Evolutionary conservation across 2,113 vertebrate species (phyloP), one percentile per base, ranked within the genome.

Genomic region (Rhipidura dahli): DNA sequence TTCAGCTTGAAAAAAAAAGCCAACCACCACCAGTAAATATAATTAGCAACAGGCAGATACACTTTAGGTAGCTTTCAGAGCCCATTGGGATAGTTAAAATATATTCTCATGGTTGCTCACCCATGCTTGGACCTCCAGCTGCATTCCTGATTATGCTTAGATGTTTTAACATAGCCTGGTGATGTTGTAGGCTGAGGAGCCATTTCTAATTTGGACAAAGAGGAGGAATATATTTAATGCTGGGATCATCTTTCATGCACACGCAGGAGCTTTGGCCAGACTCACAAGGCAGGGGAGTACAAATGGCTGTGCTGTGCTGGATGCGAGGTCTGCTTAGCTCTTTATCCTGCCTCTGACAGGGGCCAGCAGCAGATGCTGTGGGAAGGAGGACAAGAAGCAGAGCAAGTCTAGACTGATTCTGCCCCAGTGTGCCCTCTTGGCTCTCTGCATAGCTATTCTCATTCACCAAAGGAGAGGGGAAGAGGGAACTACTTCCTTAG

Each of bases 41-140:
- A 97, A 97, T 97, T 97, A 97, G 94, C 90, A 97, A 93, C 96
- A 96, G 83, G 90, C 95, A 97, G 94, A 96, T 92, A 80, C 37
- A 61, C 91, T 89, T 83, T 73, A 78, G 7, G 31, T 72, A 65
- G 84, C 79, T 95, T 80, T 94, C 35, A 40, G 75, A 96, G 80
- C 85, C 88, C 50, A 47, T 35, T 85, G 45, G 73, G 80, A 59
- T 78, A 91, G 70, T 63, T 90, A 94, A 95, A 70, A 54, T 65
- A 64, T 50, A 64, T 26, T 64, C 83, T 87, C 11, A 5, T 73
- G 60, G 83, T 75, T 84, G 65, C 66, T 91, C 37, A 21, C 49
- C 59, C 75, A 47, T 83, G 84, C 51, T 86, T 69, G 39, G 60
- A 35, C 61, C 82, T 80, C 21, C 70, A 79, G 53, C 87, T 94